phyloP scores from a whole-genome alignment of 2,113 vertebrate species.

The Progne subis region DNA sequence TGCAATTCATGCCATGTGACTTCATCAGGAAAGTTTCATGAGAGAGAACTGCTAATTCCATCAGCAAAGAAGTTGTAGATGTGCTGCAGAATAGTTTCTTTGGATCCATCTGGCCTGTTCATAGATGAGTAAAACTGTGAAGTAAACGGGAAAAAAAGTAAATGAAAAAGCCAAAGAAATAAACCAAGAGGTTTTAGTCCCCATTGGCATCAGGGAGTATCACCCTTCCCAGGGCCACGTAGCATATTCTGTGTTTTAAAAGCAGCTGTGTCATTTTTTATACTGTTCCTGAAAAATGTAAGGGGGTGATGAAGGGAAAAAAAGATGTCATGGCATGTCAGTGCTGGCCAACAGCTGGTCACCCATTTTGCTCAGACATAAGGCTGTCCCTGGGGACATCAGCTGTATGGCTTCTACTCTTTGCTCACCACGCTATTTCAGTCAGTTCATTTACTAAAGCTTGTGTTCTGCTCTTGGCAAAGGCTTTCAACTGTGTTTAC shows the following conservation, averaged over 20 bases:
- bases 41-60: background rate
- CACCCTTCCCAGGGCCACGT: background rate
- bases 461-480: background rate
- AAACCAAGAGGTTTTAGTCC: background rate
- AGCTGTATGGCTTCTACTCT: background rate
- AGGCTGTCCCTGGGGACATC: background rate
- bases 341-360: background rate
- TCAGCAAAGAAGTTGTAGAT: background rate
- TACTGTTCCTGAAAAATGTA: background rate
- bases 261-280: background rate
- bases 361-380: background rate
- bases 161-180: background rate
- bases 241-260: background rate
- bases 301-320: background rate
- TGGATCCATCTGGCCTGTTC: slow-evolving; percentile 5
- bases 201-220: background rate
- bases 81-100: background rate
- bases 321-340: background rate
- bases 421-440: background rate
- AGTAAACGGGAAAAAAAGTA: background rate
- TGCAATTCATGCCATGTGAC: background rate
- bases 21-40: background rate
- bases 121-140: background rate
- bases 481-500: slow-evolving; percentile 8
- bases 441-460: background rate